Percentiles rank a stretch among this genome's conserved stretches.
Evolutionary conservation across 1,140 invertebrate genomes (phyloP).

Genomic region (Lordiphosa clarofinis): DNA sequence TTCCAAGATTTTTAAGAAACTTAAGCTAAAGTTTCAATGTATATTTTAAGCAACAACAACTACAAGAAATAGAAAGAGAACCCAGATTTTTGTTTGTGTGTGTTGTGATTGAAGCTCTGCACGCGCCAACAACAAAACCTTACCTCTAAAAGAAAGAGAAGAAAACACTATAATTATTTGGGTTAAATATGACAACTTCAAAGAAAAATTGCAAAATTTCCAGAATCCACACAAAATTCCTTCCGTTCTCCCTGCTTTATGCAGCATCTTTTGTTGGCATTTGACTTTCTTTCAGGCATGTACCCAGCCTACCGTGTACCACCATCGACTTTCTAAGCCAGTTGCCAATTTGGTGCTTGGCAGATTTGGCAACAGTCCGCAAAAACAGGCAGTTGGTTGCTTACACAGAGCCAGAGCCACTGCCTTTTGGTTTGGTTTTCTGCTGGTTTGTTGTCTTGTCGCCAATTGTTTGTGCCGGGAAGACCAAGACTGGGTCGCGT

Average conservation of each 20-base stretch:
- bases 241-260: not conserved
- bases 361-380: slow-evolving; percentile 55
- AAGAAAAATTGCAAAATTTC: no score
- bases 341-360: slow-evolving; percentile 71
- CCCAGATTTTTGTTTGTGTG: no score
- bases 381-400: slow-evolving; percentile 46
- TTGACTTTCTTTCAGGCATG: slow-evolving; percentile 64
- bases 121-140: no score
- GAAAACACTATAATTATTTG: no score
- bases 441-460: slow-evolving; percentile 9
- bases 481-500: slow-evolving; percentile 67
- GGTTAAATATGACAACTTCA: no score
- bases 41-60: no score
- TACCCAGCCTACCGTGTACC: slow-evolving; percentile 14
- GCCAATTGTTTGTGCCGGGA: slow-evolving; percentile 58
- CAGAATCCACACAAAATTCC: no score
- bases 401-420: slow-evolving; percentile 15
- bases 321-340: slow-evolving; percentile 68
- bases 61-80: no score
- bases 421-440: slow-evolving; percentile 7
- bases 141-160: no score
- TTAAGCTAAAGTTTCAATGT: no score
- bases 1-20: no score
- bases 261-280: slow-evolving; percentile 12
- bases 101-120: no score